phyloP scores from a whole-genome alignment of 2,888 invertebrate species.

The Ametastegia equiseti region DNA sequence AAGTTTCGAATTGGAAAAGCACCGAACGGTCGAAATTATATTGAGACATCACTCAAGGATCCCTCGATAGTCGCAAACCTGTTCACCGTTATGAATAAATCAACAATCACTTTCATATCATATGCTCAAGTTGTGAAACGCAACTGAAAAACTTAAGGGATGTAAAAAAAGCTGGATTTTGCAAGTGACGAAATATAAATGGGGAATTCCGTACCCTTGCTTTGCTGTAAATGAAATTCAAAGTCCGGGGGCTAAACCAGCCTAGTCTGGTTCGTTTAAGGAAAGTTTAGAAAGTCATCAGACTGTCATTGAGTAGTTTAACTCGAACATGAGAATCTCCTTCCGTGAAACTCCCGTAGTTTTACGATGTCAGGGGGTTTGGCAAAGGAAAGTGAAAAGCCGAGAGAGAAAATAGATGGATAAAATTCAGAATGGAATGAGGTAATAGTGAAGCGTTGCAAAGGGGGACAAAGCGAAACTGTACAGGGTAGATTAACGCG shows the following conservation, averaged over 20 bases:
- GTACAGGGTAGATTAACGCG: not conserved
- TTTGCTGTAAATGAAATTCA: too few relatives aligned
- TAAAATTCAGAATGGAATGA: not conserved
- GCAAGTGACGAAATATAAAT: too few relatives aligned
- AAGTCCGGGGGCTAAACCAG: not conserved
- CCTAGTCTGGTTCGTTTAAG: not conserved
- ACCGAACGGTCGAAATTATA: too few relatives aligned
- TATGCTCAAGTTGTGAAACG: too few relatives aligned
- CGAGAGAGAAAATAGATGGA: not conserved
- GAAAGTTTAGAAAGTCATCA: not conserved
- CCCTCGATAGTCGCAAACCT: too few relatives aligned
- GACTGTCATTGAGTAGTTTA: conserved; percentile 1
- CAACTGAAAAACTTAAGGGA: not conserved
- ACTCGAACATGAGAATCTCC: not conserved
- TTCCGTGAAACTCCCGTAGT: not conserved
- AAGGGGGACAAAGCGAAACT: not conserved
- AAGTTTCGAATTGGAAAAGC: too few relatives aligned
- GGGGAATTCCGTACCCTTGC: too few relatives aligned
- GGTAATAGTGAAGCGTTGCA: not conserved
- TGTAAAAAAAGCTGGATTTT: too few relatives aligned
- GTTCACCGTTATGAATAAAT: too few relatives aligned
- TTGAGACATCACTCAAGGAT: too few relatives aligned
- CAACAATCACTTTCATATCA: too few relatives aligned
- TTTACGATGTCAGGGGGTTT: not conserved
- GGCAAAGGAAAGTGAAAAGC: not conserved